These are phyloP conservation scores for Ochlodes sylvanus DNA, from an alignment of 2,888 invertebrate genomes.

Conservation along the genomic window DNA sequence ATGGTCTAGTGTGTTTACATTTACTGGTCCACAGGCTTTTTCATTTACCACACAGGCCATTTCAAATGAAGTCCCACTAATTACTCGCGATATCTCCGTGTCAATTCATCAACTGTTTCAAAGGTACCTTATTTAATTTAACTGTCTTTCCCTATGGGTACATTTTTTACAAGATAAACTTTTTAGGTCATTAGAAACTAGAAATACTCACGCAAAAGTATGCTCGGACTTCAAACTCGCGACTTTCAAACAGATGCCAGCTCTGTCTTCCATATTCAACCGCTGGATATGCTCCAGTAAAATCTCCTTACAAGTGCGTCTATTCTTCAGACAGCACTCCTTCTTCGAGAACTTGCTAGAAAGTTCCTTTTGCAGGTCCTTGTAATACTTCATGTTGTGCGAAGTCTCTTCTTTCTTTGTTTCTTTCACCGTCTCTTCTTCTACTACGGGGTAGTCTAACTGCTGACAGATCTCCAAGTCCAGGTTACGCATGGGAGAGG, in stretches of 20 bases:
- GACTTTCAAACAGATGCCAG: slow-evolving; percentile 60
- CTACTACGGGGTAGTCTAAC: slow-evolving; percentile 46
- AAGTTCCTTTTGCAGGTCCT: slow-evolving; percentile 72
- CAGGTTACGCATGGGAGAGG: slow-evolving; percentile 59
- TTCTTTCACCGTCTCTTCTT: slow-evolving; percentile 39
- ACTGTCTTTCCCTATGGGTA: no score
- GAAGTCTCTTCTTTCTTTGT: slow-evolving; percentile 26
- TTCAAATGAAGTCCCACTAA: no score
- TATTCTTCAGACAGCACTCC: slow-evolving; percentile 64
- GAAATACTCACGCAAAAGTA: slow-evolving; percentile 59
- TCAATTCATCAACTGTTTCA: not conserved
- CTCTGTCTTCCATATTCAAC: slow-evolving; percentile 56
- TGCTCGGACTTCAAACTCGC: slow-evolving; percentile 62
- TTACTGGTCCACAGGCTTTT: no score
- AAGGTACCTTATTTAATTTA: no score
- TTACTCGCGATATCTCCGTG: no score
- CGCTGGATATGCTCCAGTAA: slow-evolving; percentile 61
- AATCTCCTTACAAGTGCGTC: slow-evolving; percentile 59
- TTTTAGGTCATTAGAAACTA: not conserved
- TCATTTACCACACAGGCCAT: no score
- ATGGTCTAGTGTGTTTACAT: no score
- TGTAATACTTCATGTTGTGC: slow-evolving; percentile 60
- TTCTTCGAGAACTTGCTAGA: slow-evolving; percentile 60
- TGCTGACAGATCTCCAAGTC: slow-evolving; percentile 69
- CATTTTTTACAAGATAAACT: no score